Conservation (phyloP, 2,888 invertebrate genomes). For the Cepaea hortensis region DNA sequence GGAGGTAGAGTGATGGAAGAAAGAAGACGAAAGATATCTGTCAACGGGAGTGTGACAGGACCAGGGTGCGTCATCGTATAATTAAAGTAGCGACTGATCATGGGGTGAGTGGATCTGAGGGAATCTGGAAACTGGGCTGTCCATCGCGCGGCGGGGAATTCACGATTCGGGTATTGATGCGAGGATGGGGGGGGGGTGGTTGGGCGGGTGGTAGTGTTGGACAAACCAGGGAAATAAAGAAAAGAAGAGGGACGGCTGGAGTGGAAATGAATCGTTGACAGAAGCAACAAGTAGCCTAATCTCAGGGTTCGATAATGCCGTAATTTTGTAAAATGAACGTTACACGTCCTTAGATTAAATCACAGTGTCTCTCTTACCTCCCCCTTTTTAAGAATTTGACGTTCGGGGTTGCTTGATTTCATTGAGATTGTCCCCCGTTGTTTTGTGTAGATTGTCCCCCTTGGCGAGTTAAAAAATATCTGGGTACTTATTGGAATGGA, state of each 20-base stretch:
- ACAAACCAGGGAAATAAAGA: background rate
- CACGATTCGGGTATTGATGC: background rate
- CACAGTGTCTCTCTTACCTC: conserved; percentile 1
- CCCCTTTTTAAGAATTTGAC: background rate
- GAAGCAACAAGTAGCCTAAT: conserved; percentile 37
- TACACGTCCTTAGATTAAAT: conserved; percentile 23
- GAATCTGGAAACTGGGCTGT: conserved; percentile 24
- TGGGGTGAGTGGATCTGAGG: conserved; percentile 16
- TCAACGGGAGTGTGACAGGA: conserved; percentile 5
- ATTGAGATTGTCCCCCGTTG: background rate
- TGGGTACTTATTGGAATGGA: background rate
- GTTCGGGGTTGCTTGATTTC: background rate
- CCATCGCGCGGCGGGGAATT: background rate
- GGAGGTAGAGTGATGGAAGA: background rate
- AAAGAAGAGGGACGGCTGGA: background rate
- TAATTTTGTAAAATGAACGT: conserved; percentile 38
- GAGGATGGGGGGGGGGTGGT: background rate
- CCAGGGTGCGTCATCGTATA: conserved; percentile 16
- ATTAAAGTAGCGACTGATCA: conserved; percentile 14
- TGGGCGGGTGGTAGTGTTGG: background rate
- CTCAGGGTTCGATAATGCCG: conserved; percentile 31
- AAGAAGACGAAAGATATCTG: background rate
- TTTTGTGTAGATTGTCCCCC: background rate
- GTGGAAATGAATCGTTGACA: background rate
- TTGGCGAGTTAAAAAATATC: background rate